Evolutionary conservation across 2,113 vertebrate genomes (phyloP).

Genomic region (Choloepus hoffmanni): DNA sequence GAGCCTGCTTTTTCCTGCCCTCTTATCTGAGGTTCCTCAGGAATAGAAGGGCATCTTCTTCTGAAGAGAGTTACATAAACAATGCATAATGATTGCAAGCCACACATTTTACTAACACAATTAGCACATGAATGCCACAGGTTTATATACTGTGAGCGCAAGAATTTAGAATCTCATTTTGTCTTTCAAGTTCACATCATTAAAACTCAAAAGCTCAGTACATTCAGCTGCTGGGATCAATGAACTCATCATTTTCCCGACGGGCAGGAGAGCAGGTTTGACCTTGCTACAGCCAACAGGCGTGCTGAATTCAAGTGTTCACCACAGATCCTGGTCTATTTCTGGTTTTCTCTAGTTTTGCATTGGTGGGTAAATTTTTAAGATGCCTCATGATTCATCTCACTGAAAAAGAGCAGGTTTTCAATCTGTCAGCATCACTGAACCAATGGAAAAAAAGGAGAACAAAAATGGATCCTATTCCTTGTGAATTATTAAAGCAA

Average conservation of each 20-base stretch:
- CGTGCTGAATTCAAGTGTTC: neutral
- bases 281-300: neutral
- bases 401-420: constrained; percentile 41
- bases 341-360: neutral
- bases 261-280: neutral
- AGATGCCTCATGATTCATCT: neutral
- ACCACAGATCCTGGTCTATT: neutral
- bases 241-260: neutral
- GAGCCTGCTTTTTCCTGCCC: neutral
- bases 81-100: neutral
- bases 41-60: constrained; percentile 15
- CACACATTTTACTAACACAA: neutral
- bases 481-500: constrained; percentile 68
- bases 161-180: constrained; percentile 47
- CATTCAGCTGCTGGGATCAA: neutral
- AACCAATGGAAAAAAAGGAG: neutral
- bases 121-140: constrained; percentile 14
- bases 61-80: neutral
- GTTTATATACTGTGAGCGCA: neutral
- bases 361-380: neutral
- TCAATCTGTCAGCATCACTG: constrained; percentile 40
- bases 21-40: neutral
- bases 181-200: neutral
- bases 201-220: neutral
- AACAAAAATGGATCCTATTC: constrained; percentile 46